Evolutionary conservation across 64 coral and sea anemone species (phyloP).

Genomic region (Cladopsammia gracilis): DNA sequence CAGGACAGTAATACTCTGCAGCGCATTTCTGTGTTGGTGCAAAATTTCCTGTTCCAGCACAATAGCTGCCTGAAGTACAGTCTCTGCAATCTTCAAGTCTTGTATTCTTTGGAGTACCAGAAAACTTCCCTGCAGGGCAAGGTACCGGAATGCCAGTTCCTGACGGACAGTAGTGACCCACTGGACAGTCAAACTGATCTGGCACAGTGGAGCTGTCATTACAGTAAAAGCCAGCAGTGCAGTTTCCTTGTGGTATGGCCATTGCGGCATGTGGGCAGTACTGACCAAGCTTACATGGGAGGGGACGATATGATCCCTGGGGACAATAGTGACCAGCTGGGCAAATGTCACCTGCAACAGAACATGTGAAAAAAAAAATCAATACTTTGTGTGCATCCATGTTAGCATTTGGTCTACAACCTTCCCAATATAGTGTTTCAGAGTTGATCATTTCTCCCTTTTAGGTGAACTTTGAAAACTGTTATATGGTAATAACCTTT

Average conservation of each 20-base stretch:
- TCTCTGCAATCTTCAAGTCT: constrained; percentile 59
- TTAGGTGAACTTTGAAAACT: too few relatives aligned
- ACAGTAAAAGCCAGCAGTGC: constrained; percentile 83
- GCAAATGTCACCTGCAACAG: constrained; percentile 88
- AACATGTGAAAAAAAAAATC: not conserved
- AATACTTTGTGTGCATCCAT: not conserved
- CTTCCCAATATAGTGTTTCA: too few relatives aligned
- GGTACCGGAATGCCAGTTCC: constrained; percentile 84
- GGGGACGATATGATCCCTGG: constrained; percentile 74
- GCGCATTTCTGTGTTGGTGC: constrained; percentile 78
- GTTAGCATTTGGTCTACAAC: too few relatives aligned
- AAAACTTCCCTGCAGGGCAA: constrained; percentile 92
- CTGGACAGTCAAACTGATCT: constrained; percentile 85
- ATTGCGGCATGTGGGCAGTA: constrained; percentile 84
- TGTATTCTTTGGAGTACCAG: constrained; percentile 57
- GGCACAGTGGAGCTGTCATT: constrained; percentile 95
- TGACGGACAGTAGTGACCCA: constrained; percentile 86
- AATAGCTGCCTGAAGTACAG: constrained; percentile 84
- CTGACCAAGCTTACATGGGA: constrained; percentile 76
- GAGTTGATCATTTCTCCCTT: too few relatives aligned
- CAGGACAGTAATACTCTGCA: constrained; percentile 87
- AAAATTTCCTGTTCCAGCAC: constrained; percentile 79
- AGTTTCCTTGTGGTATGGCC: constrained; percentile 65
- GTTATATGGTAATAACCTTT: too few relatives aligned
- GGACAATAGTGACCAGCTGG: constrained; percentile 94